Conservation (phyloP, 2,888 invertebrate species). For the Fragum sueziense region DNA sequence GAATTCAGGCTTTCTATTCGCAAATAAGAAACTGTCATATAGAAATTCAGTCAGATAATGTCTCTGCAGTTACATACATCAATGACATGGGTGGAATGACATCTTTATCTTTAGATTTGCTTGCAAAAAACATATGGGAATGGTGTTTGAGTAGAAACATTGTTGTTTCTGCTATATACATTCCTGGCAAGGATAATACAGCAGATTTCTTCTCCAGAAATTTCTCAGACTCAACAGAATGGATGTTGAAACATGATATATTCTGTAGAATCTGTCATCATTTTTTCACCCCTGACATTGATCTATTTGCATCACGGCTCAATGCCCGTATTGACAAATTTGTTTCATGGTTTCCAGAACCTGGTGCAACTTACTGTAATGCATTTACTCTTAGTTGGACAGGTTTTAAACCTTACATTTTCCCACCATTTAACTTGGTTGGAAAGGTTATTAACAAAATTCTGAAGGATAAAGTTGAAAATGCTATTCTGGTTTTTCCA, state of each 20-base stretch:
- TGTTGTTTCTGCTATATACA: conserved; percentile 33
- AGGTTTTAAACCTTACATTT: conserved; percentile 25
- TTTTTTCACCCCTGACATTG: too few species aligned
- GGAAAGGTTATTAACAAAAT: conserved; percentile 44
- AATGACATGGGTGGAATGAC: too few species aligned
- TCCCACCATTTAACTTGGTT: conserved; percentile 51
- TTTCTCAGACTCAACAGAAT: too few species aligned
- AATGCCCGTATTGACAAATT: conserved; percentile 26
- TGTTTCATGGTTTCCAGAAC: conserved; percentile 36
- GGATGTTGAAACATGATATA: too few species aligned
- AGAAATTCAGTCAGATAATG: too few species aligned
- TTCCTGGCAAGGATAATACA: too few species aligned
- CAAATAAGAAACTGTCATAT: too few species aligned
- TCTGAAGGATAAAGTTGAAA: conserved; percentile 35
- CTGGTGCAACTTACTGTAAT: conserved; percentile 7
- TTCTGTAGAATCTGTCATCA: too few species aligned
- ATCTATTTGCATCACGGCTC: conserved; percentile 39
- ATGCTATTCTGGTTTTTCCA: conserved; percentile 35
- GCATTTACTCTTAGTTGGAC: conserved; percentile 35
- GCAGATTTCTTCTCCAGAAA: too few species aligned
- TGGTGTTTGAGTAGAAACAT: conserved; percentile 33
- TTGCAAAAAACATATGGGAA: conserved; percentile 24
- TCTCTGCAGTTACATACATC: too few species aligned
- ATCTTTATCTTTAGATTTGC: not conserved
- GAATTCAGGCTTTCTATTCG: too few species aligned